phyloP scores from a whole-genome alignment of 2,113 vertebrate genomes.

The Corydoras sp. region DNA sequence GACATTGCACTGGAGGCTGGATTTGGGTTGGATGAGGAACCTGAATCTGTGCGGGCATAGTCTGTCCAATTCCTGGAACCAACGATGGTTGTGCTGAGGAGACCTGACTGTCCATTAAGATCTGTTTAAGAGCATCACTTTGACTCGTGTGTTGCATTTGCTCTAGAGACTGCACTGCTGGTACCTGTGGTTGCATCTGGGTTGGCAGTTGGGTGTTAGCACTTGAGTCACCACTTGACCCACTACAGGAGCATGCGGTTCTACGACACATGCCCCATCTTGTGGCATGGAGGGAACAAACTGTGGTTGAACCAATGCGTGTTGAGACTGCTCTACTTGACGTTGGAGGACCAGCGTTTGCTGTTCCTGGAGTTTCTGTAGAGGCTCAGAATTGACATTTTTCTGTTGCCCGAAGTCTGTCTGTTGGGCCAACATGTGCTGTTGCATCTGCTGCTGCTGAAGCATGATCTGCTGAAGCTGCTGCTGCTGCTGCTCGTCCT shows the following conservation, averaged over 20 bases:
- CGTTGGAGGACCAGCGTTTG: too few relatives aligned
- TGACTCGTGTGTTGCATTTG: conserved; percentile 44
- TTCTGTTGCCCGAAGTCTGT: too few relatives aligned
- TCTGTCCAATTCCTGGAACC: conserved; percentile 47
- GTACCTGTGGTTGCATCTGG: conserved; percentile 34
- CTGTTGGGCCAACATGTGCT: conserved; percentile 23
- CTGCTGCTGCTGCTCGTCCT: neutral
- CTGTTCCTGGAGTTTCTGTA: too few relatives aligned
- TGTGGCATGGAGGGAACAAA: conserved; percentile 6
- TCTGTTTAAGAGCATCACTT: conserved; percentile 45
- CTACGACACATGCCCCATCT: conserved; percentile 33
- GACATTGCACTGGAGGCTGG: conserved; percentile 40
- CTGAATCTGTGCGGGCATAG: conserved; percentile 43
- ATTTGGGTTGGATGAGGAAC: conserved; percentile 48
- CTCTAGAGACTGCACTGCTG: conserved; percentile 18
- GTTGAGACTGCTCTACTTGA: conserved; percentile 46
- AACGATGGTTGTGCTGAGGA: conserved; percentile 37
- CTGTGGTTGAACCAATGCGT: conserved; percentile 51
- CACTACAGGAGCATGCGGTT: conserved; percentile 44
- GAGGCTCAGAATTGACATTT: too few relatives aligned
- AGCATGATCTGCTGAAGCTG: conserved; percentile 54
- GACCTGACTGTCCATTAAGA: conserved; percentile 46
- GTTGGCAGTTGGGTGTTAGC: conserved; percentile 45
- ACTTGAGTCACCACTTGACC: conserved; percentile 43
- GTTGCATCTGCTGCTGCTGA: neutral